These are phyloP conservation scores for Drosophila elegans DNA, from an alignment of 1,140 invertebrate genomes.

Conservation along the genomic window DNA sequence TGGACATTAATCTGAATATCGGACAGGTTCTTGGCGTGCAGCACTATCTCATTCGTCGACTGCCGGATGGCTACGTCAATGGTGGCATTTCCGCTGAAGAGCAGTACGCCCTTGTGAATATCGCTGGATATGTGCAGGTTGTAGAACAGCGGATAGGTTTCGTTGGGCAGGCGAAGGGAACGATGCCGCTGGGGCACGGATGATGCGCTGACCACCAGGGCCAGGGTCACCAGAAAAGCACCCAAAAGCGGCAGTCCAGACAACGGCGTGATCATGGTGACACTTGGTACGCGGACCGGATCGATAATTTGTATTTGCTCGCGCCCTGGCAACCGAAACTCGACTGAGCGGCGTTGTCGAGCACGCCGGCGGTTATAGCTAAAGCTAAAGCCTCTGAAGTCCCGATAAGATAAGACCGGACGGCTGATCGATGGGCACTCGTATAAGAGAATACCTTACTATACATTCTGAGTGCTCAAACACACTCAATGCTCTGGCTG, in stretches of 20 bases:
- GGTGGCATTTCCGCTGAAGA: constrained; percentile 87
- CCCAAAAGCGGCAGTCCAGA: constrained; percentile 17
- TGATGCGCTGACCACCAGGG: constrained; percentile 5
- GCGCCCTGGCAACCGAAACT: constrained; percentile 68
- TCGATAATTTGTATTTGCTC: constrained; percentile 38
- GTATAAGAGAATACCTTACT: constrained; percentile 30
- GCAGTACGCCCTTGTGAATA: constrained; percentile 85
- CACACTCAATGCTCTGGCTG: neutral
- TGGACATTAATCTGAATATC: constrained; percentile 65
- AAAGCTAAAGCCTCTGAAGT: constrained; percentile 41
- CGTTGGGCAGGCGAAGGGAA: constrained; percentile 86
- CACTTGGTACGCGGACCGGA: constrained; percentile 22
- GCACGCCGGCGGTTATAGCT: constrained; percentile 35
- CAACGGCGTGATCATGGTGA: constrained; percentile 40
- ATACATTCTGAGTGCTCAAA: neutral
- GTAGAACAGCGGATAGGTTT: constrained; percentile 88
- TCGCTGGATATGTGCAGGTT: constrained; percentile 88
- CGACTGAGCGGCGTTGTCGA: constrained; percentile 48
- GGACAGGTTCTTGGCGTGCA: constrained; percentile 85
- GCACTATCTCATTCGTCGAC: constrained; percentile 85
- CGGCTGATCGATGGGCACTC: constrained; percentile 43
- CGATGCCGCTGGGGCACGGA: constrained; percentile 12
- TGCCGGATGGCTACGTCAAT: constrained; percentile 85
- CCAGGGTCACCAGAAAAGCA: constrained; percentile 26
- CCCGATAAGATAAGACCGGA: constrained; percentile 67